phyloP scores from a whole-genome alignment of 2,113 vertebrate species.

The Panthera uncia region DNA sequence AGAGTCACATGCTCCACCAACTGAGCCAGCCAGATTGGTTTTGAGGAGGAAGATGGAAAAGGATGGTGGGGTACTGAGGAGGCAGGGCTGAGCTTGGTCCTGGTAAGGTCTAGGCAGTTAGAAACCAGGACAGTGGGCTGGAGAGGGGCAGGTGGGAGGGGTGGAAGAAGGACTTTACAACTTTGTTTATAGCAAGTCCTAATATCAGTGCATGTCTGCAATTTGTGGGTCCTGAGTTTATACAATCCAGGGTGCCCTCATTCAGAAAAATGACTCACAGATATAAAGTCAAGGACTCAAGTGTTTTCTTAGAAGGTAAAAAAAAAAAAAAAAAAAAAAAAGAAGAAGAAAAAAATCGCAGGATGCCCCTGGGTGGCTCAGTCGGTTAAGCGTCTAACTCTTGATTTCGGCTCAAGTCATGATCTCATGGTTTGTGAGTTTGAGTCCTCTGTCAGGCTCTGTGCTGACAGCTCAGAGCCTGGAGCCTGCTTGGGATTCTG shows the following conservation, averaged over 20 bases:
- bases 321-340: background rate
- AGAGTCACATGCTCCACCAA: background rate
- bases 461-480: too few relatives aligned
- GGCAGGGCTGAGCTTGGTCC: background rate
- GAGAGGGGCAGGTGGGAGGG: background rate
- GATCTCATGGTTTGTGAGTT: too few relatives aligned
- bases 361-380: too few relatives aligned
- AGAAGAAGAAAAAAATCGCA: background rate
- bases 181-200: background rate
- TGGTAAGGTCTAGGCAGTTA: background rate
- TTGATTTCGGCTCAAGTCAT: too few relatives aligned
- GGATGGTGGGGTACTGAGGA: background rate
- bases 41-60: background rate
- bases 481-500: too few relatives aligned
- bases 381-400: too few relatives aligned
- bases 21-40: background rate
- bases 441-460: too few relatives aligned
- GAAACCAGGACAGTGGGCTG: background rate
- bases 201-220: background rate
- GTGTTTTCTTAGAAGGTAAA: background rate
- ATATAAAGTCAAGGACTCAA: background rate
- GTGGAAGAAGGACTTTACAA: background rate
- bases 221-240: background rate
- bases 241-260: background rate
- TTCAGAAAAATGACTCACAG: slow-evolving; percentile 2